phyloP scores from a whole-genome alignment of 2,888 invertebrate genomes.

The Odontomyia ornata region DNA sequence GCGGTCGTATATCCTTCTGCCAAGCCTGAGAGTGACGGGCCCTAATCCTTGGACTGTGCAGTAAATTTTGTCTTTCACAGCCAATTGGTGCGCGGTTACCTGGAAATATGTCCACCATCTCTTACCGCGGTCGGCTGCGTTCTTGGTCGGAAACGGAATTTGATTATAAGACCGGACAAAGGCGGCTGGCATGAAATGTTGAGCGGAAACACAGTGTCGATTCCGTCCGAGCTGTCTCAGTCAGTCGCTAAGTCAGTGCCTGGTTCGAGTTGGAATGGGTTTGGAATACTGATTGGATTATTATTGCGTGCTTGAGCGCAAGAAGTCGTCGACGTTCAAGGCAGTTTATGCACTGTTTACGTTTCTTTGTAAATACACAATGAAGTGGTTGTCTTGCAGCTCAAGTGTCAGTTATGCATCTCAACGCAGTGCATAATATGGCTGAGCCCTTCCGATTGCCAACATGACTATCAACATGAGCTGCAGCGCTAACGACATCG shows the following conservation, averaged over 20 bases:
- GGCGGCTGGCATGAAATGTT: not conserved
- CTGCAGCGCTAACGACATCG: not conserved
- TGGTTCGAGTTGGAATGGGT: not conserved
- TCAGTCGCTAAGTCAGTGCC: not conserved
- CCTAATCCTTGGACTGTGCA: not conserved
- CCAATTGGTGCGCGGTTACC: not conserved
- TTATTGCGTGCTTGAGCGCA: not conserved
- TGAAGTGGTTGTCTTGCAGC: not conserved
- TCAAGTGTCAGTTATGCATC: not conserved
- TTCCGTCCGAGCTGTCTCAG: not conserved
- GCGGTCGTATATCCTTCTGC: not conserved
- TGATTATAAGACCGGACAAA: slow-evolving; percentile 28
- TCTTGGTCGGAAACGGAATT: slow-evolving; percentile 4
- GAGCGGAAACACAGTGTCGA: slow-evolving; percentile 31
- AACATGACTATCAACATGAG: not conserved
- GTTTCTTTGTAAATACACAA: not conserved
- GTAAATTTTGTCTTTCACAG: not conserved
- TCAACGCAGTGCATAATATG: not conserved
- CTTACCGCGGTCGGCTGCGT: too few species aligned
- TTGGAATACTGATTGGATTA: slow-evolving; percentile 26
- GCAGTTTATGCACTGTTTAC: not conserved
- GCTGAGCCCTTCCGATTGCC: not conserved
- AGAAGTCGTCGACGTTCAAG: not conserved
- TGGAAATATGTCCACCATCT: not conserved
- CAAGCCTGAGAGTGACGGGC: not conserved